Evolutionary conservation across 1,140 invertebrate genomes (phyloP), one percentile per base, ranked within the genome.

Genomic region (Rhyzopertha dominica): DNA sequence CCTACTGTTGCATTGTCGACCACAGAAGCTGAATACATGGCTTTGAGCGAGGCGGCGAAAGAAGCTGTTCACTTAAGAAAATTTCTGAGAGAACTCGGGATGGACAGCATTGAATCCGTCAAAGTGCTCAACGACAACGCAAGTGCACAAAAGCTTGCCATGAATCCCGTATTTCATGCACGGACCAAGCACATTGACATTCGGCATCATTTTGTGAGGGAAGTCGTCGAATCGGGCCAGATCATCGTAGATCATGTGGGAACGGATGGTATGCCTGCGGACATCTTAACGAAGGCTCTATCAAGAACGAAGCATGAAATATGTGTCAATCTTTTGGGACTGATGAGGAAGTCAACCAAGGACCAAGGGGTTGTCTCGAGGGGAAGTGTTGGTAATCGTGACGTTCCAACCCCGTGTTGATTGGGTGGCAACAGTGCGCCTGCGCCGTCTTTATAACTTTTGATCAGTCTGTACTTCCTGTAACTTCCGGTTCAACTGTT

Each of bases 101-200:
- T n/a, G n/a, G n/a, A n/a, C n/a, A n/a, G 51, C 61, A 19, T 13
- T 26, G 26, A 51, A 25, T 23, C 50, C 35, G 22, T 45, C 22
- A 10, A 12, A 22, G 18, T 43, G 5, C 26, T 34, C 12, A 39
- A 12, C 28, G 58, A 70, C 44, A 69, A 67, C 49, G 62, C 57
- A 51, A 54, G 64, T 50, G 67, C 68, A n/a, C 56, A 62, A 14
- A 58, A 61, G 25, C 49, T 68, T 26, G 50, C 47, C 7, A 46
- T 53, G 25, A 71, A 72, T 52, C 60, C 55, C 14, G 56, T 66
- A 16, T 53, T 50, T 39, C 65, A 69, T 49, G 41, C 49, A 28
- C 47, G 56, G 40, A 61, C 60, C 0, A 71, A 72, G 35, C 67
- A 68, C 44, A 71, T 71, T 41, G 57, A 62, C 29, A 49, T 66